Evolutionary conservation across 2,888 invertebrate species (phyloP), one percentile per base, ranked within the genome.

Genomic region (Pristionchus japonicus): DNA sequence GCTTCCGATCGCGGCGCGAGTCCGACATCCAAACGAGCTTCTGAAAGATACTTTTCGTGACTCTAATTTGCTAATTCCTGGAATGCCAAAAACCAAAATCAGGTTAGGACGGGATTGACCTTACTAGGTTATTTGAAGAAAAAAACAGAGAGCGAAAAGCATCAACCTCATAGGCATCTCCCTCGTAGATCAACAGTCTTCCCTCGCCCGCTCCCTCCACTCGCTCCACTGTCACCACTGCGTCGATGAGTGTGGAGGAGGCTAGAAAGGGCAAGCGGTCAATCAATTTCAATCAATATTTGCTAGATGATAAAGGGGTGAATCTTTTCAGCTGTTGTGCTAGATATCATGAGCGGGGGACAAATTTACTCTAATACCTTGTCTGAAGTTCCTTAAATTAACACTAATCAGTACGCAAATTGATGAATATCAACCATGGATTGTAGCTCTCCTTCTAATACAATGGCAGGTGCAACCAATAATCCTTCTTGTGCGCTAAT

Each of bases 91-190:
- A 47, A 47, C 47, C n/a, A n/a, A n/a, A n/a, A n/a, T n/a, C n/a
- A n/a, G n/a, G n/a, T n/a, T n/a, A n/a, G n/a, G n/a, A n/a, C n/a
- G n/a, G n/a, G n/a, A n/a, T n/a, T n/a, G n/a, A n/a, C n/a, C n/a
- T n/a, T n/a, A n/a, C n/a, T n/a, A n/a, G n/a, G n/a, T n/a, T n/a
- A n/a, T n/a, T n/a, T n/a, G n/a, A n/a, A n/a, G n/a, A n/a, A n/a
- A n/a, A n/a, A n/a, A n/a, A n/a, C n/a, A 9, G 43, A 43, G 43
- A 6, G 43, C 43, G 43, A 64, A 27, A 27, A 64, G 31, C n/a
- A 64, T 64, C 11, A n/a, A 64, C 82, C 82, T 83, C 82, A 83
- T 83, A 83, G 1, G 82, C 82, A 3, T 49, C 82, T 83, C 82
- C 82, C 11, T 83, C 82, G 27, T 52, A 83, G 43, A 83, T 37